Conservation (phyloP, 2,113 vertebrate genomes). For the Lycocorax pyrrhopterus region DNA sequence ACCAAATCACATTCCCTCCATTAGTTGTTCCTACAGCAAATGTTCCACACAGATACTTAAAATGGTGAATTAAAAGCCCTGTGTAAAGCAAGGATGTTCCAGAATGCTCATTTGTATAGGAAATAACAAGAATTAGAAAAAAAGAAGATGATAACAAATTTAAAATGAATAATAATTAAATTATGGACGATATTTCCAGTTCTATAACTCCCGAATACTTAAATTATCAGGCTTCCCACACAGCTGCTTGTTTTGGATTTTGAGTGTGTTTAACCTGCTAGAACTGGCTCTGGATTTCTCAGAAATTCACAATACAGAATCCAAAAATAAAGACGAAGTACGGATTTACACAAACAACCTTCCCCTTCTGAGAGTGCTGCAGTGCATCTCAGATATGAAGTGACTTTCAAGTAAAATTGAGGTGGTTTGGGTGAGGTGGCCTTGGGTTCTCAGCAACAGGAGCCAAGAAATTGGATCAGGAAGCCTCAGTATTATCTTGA, state of each 20-base stretch:
- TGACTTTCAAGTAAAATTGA: not conserved
- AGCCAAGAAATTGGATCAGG: not conserved
- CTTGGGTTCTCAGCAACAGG: not conserved
- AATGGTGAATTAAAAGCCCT: not conserved
- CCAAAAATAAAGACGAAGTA: not conserved
- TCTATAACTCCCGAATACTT: not conserved
- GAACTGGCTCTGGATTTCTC: not conserved
- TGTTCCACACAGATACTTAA: too few species aligned
- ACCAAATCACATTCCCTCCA: not conserved
- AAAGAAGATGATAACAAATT: not conserved
- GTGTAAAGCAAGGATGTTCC: not conserved
- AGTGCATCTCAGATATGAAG: not conserved
- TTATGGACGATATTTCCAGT: not conserved
- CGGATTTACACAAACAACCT: rapidly evolving
- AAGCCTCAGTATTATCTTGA: not conserved
- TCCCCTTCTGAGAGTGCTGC: not conserved
- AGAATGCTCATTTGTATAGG: not conserved
- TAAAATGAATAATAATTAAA: not conserved
- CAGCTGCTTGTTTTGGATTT: not conserved
- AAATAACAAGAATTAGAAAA: not conserved
- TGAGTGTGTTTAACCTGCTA: not conserved
- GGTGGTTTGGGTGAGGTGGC: not conserved
- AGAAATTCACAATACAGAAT: not conserved
- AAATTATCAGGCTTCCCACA: not conserved
- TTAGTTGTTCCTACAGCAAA: not conserved